Base-by-base conservation (phyloP, 2,888 invertebrate species). In the Drosophila mimetica region DNA sequence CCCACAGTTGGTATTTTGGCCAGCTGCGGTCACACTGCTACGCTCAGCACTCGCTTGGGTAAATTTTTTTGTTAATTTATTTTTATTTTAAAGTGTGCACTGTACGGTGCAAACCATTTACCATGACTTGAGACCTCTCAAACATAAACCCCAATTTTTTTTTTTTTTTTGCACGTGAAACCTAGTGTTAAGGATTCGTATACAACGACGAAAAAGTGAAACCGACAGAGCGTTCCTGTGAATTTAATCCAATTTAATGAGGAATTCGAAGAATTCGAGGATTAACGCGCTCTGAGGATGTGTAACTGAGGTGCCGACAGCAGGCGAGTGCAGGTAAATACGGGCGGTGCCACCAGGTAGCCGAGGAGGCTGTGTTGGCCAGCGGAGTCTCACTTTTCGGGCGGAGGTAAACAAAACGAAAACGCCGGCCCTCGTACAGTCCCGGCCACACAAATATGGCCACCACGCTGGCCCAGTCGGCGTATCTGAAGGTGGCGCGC, bases 81-180 rank as follows among this genome's bases (percentile, higher is more conserved):
- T 60, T 44, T 54, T 66, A 54, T 42, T 46, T 51, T 42, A 46
- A 48, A 52, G 59, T 53, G 28, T 30, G 28, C 22, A 25, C 11
- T 16, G 44, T 25, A 16, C 30, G 30, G 54, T 37, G 52, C 25
- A 71, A 69, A 53, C 48, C 61, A 71, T 50, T 69, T 13, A 81
- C 53, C 63, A 81, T 81, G 88, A 75, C 73, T 81, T 81, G 41
- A 57, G 66, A 61, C 50, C 54, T 52, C 25, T 69, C 60, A 59
- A 57, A 50, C 7, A 50, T 53, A 72, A 53, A 50, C 50, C n/a
- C 25, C 52, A 25, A 50, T 57, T 79, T 76, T 82, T 85, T 71
- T 84, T 84, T 71, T 37, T 86, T 81, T 82, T 82, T 88, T 82
- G 76, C 83, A 83, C 84, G 82, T 83, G 86, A 82, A 75, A 63